phyloP scores from a whole-genome alignment of 1,140 invertebrate species.

The Copidosoma floridanum region DNA sequence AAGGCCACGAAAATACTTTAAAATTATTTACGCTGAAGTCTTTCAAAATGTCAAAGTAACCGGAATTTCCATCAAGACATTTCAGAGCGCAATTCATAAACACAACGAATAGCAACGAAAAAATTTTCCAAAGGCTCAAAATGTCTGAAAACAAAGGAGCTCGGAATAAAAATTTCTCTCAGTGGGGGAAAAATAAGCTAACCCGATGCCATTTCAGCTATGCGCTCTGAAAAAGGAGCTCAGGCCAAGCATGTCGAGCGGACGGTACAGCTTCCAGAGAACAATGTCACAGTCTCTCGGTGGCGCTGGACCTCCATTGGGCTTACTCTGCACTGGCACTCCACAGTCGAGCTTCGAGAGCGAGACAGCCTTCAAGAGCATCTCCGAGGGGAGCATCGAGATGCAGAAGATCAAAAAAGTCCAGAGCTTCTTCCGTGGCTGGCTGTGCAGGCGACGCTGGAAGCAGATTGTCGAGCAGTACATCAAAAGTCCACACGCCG shows the following conservation, averaged over 20 bases:
- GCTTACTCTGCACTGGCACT: not conserved
- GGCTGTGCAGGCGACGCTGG: slow-evolving; percentile 90
- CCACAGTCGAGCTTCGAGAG: not conserved
- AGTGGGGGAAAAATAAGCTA: too few relatives aligned
- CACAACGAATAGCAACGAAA: too few relatives aligned
- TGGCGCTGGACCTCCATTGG: not conserved
- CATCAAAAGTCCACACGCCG: slow-evolving; percentile 91
- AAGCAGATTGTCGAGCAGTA: slow-evolving; percentile 95
- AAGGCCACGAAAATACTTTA: too few relatives aligned
- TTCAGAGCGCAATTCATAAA: too few relatives aligned
- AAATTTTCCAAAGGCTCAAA: too few relatives aligned
- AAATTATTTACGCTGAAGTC: too few relatives aligned
- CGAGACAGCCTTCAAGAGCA: slow-evolving; percentile 29
- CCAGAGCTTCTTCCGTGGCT: slow-evolving; percentile 91
- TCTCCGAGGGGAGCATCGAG: slow-evolving; percentile 66
- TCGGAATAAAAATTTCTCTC: too few relatives aligned
- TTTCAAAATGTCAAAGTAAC: too few relatives aligned
- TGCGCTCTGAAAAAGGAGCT: slow-evolving; percentile 80
- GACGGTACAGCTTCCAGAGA: slow-evolving; percentile 26
- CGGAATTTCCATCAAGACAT: too few relatives aligned
- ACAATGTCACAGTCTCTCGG: slow-evolving; percentile 32
- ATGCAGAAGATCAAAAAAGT: slow-evolving; percentile 91
- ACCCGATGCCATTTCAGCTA: slow-evolving; percentile 67
- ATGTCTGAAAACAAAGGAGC: too few relatives aligned
- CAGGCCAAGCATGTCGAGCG: slow-evolving; percentile 49